Conservation (phyloP, 1,140 invertebrate species). For the Periplaneta americana region DNA sequence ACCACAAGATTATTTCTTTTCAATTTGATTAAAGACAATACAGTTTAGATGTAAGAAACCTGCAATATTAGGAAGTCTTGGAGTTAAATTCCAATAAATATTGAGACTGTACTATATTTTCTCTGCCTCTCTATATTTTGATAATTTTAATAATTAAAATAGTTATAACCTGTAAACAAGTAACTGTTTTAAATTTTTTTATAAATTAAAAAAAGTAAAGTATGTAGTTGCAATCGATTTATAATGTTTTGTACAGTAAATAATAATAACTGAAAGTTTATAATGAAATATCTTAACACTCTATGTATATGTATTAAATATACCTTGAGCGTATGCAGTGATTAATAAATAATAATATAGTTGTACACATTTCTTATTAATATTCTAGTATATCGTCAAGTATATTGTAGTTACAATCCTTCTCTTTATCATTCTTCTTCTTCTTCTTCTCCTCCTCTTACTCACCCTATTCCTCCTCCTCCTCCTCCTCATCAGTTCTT, state of each 20-base stretch:
- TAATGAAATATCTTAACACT: neutral
- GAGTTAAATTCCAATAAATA: neutral
- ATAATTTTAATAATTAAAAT: too few species aligned
- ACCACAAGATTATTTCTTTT: too few species aligned
- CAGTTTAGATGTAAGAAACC: neutral
- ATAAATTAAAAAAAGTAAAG: neutral
- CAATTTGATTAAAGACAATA: too few species aligned
- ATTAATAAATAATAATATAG: neutral
- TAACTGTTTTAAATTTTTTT: neutral
- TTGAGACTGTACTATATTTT: too few species aligned
- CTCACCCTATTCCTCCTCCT: too few species aligned
- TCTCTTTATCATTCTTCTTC: too few species aligned
- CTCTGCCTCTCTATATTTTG: too few species aligned
- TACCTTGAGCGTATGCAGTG: neutral
- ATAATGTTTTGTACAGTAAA: neutral
- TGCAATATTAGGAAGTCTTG: neutral
- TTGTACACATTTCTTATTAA: too few species aligned
- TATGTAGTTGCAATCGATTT: neutral
- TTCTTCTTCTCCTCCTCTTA: too few species aligned
- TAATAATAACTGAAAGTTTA: neutral
- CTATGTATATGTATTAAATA: neutral
- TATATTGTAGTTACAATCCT: too few species aligned
- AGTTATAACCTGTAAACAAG: neutral
- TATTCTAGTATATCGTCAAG: too few species aligned
- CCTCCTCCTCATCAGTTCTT: too few species aligned